A percentile compares a stretch with the other conserved stretches of the same genome.
These are phyloP conservation scores for Lasioglossum malachurum DNA, from an alignment of 2,888 invertebrate genomes.

Conservation along the genomic window DNA sequence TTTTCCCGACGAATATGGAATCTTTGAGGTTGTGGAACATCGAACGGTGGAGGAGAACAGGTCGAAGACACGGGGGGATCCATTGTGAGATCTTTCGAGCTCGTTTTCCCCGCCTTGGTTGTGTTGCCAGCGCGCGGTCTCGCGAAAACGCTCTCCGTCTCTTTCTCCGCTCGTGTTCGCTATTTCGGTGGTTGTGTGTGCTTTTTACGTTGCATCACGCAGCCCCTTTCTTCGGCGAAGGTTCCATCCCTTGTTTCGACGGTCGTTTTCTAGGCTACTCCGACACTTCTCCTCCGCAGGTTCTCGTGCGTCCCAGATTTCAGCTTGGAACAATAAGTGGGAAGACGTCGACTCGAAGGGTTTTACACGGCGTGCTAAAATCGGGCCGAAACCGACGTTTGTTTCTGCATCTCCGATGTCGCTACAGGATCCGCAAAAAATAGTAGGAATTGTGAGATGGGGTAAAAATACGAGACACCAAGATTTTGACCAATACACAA, in stretches of 20 bases:
- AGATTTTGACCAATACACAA: no score
- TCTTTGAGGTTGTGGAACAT: conserved; percentile 51
- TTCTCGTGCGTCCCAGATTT: conserved; percentile 63
- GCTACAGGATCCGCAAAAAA: neutral
- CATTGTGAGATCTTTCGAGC: conserved; percentile 68
- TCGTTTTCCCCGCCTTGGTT: conserved; percentile 52
- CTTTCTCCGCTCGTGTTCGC: neutral
- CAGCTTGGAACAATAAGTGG: conserved; percentile 61
- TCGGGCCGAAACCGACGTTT: conserved; percentile 43
- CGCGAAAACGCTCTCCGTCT: neutral
- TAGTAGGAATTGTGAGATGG: no score
- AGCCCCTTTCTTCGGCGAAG: conserved; percentile 45
- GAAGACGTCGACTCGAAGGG: conserved; percentile 58
- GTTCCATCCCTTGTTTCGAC: conserved; percentile 31
- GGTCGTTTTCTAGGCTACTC: conserved; percentile 17
- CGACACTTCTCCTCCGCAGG: conserved; percentile 2
- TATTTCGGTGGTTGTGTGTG: conserved; percentile 12
- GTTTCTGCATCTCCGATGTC: conserved; percentile 33
- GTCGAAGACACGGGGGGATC: conserved; percentile 55
- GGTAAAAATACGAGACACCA: no score
- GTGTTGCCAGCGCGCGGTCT: neutral
- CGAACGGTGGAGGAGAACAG: conserved; percentile 30
- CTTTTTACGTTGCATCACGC: conserved; percentile 35
- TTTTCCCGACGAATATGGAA: conserved; percentile 15
- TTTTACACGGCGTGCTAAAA: conserved; percentile 48